These are phyloP conservation scores for Salarias fasciatus DNA, from an alignment of 2,797 vertebrate genomes.

Conservation along the genomic window DNA sequence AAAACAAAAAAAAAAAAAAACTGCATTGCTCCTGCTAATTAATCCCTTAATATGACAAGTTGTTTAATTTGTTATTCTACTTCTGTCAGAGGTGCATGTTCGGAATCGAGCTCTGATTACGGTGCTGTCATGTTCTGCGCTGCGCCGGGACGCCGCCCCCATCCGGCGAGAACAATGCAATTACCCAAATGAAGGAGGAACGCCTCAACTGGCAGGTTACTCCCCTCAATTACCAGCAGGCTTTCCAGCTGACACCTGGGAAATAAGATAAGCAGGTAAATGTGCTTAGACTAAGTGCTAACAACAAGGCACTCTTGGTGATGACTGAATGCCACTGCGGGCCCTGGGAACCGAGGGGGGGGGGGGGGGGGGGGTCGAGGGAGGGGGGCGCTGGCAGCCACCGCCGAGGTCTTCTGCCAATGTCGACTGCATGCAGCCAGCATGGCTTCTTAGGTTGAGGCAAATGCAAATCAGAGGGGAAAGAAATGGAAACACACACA, in stretches of 20 bases:
- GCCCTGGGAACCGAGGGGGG: conserved; percentile 32
- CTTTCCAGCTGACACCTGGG: conserved; percentile 60
- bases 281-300: conserved; percentile 70
- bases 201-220: conserved; percentile 60
- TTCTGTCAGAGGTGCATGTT: conserved; percentile 24
- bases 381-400: conserved; percentile 58
- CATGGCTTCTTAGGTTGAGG: conserved; percentile 49
- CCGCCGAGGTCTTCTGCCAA: conserved; percentile 51
- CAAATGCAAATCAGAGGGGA: conserved; percentile 51
- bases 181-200: conserved; percentile 64
- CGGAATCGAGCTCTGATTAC: conserved; percentile 40
- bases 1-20: neutral
- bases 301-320: conserved; percentile 70
- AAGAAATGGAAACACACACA: conserved; percentile 21
- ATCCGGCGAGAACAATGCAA: conserved; percentile 54
- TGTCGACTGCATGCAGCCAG: conserved; percentile 39
- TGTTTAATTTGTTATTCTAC: conserved; percentile 22
- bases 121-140: conserved; percentile 51
- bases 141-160: conserved; percentile 5
- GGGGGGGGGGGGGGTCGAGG: conserved; percentile 1
- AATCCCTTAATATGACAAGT: conserved; percentile 30
- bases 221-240: conserved; percentile 65
- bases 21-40: conserved; percentile 22
- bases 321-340: conserved; percentile 58
- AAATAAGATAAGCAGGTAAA: conserved; percentile 77